phyloP scores from a whole-genome alignment of 2,888 invertebrate species.

The Protophormia terraenovae region DNA sequence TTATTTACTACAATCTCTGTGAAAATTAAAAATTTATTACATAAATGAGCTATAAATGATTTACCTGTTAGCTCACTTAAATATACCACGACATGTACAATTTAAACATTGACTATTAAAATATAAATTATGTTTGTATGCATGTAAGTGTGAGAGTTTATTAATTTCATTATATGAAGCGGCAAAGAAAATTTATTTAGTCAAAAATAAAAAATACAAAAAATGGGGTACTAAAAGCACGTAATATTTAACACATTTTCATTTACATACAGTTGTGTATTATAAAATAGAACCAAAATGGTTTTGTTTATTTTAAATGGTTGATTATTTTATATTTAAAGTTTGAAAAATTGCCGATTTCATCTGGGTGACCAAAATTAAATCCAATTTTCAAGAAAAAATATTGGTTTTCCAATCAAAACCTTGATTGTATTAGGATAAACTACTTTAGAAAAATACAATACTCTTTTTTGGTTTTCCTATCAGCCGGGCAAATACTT shows the following conservation, averaged over 20 bases:
- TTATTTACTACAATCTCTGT: neutral
- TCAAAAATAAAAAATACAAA: neutral
- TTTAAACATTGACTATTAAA: neutral
- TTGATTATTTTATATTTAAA: too few relatives aligned
- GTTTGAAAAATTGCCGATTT: too few relatives aligned
- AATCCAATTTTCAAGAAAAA: too few relatives aligned
- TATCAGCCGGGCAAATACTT: too few relatives aligned
- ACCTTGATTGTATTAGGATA: too few relatives aligned
- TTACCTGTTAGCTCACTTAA: neutral
- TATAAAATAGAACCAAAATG: neutral
- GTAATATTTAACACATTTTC: neutral
- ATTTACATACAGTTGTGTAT: neutral
- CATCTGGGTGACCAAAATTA: too few relatives aligned
- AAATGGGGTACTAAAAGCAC: neutral
- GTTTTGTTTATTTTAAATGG: too few relatives aligned
- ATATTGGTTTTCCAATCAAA: too few relatives aligned
- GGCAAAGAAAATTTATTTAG: neutral
- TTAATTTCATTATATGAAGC: constrained; percentile 1
- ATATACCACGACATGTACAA: neutral
- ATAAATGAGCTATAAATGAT: neutral
- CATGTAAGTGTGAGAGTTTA: neutral
- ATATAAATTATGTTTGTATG: neutral
- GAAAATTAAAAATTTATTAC: neutral
- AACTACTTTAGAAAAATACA: too few relatives aligned
- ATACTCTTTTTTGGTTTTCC: too few relatives aligned